Evolutionary conservation across 2,888 invertebrate species (phyloP).

Genomic region (Lissocephala sabroskyi): DNA sequence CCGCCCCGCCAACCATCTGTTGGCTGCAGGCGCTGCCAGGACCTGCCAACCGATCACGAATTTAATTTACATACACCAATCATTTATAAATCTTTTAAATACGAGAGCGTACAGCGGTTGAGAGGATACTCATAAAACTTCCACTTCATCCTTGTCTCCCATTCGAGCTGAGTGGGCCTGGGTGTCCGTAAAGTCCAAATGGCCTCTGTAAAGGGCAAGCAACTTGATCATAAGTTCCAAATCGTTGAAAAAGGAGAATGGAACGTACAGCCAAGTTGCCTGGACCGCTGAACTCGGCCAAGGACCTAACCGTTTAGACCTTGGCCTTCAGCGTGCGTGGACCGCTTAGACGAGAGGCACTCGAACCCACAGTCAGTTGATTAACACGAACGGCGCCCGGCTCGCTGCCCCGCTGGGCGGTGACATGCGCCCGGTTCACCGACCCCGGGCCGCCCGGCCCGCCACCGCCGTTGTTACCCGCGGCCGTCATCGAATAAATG

Average conservation of each 20-base stretch:
- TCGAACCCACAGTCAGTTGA: slow-evolving; percentile 7
- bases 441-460: background rate
- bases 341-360: slow-evolving; percentile 20
- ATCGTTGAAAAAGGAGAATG: background rate
- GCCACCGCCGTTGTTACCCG: slow-evolving; percentile 6
- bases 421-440: background rate
- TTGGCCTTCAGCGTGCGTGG: slow-evolving; percentile 30
- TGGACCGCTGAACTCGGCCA: slow-evolving; percentile 13
- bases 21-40: too few species aligned
- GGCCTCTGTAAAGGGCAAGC: slow-evolving; percentile 27
- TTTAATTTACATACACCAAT: too few species aligned
- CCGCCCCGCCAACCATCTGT: too few species aligned
- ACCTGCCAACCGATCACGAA: too few species aligned
- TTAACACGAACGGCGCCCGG: slow-evolving; percentile 7
- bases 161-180: too few species aligned
- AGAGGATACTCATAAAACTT: too few species aligned
- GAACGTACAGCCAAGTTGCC: slow-evolving; percentile 38
- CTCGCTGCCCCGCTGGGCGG: slow-evolving; percentile 18
- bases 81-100: too few species aligned
- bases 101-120: too few species aligned
- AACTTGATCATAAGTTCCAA: slow-evolving; percentile 39
- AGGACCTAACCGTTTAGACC: slow-evolving; percentile 3
- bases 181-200: too few species aligned
- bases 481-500: slow-evolving; percentile 61
- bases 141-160: too few species aligned